A percentile compares a stretch with the other conserved stretches of the same genome.
These are phyloP conservation scores for Xylocopa sonorina DNA, from an alignment of 1,140 invertebrate genomes.

Conservation along the genomic window DNA sequence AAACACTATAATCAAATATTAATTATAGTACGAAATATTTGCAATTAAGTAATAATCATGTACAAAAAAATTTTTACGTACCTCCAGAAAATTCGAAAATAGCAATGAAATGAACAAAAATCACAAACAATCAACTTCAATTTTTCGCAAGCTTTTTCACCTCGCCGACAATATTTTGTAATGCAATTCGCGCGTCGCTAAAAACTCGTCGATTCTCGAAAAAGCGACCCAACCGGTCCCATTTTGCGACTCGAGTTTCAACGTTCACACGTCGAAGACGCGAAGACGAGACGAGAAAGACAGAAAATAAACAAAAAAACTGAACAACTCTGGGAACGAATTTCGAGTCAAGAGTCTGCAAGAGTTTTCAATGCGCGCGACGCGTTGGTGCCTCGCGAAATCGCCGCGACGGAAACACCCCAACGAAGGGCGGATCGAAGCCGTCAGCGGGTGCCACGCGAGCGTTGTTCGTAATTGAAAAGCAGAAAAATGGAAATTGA, in stretches of 20 bases:
- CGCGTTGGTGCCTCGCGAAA: constrained; percentile 22
- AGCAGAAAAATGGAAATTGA: constrained; percentile 39
- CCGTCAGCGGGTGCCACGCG: background rate
- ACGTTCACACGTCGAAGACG: constrained; percentile 3
- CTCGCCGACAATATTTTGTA: background rate
- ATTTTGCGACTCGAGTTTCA: background rate
- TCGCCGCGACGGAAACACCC: constrained; percentile 32
- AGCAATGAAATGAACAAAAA: too few relatives aligned
- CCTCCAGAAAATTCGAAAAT: too few relatives aligned
- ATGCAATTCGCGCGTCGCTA: background rate
- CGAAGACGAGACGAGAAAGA: background rate
- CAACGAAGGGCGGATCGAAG: constrained; percentile 12
- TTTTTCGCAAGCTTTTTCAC: background rate
- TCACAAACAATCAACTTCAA: too few relatives aligned
- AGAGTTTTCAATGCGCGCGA: constrained; percentile 1
- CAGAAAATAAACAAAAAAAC: background rate
- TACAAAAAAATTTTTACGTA: too few relatives aligned
- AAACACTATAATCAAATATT: too few relatives aligned
- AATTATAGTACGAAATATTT: too few relatives aligned
- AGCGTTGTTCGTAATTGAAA: constrained; percentile 22
- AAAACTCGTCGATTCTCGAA: background rate
- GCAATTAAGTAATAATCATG: too few relatives aligned
- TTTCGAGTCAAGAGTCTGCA: background rate
- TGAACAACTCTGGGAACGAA: background rate
- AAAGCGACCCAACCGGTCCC: background rate